Evolutionary conservation across 2,797 vertebrate species (phyloP).

Genomic region (Alouatta caraya): DNA sequence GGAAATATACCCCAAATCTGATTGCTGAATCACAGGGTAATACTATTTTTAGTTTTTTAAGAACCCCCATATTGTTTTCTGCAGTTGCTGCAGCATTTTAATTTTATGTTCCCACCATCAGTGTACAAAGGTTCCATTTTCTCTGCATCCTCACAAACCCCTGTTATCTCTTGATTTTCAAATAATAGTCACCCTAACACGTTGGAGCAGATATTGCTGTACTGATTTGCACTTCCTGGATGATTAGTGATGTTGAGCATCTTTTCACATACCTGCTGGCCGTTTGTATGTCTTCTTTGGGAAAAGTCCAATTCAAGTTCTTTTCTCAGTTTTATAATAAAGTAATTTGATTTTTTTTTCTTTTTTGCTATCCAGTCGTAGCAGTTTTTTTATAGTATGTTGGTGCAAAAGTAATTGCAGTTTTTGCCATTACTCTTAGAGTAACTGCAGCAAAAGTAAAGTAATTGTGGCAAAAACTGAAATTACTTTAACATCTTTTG

Average conservation of each 20-base stretch:
- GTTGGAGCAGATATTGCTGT: background rate
- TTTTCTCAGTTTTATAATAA: background rate
- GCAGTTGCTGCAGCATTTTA: background rate
- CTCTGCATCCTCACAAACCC: background rate
- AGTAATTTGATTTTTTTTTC: background rate
- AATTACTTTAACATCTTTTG: background rate
- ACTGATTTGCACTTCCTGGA: background rate
- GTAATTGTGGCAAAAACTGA: no score
- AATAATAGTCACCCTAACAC: background rate
- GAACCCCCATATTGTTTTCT: background rate
- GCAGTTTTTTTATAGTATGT: background rate
- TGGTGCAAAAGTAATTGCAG: no score
- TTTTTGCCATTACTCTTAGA: no score
- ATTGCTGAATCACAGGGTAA: background rate
- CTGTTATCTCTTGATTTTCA: background rate
- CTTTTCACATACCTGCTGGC: background rate
- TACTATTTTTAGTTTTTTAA: background rate
- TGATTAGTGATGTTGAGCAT: background rate
- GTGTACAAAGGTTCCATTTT: background rate
- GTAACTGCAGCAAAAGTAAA: no score
- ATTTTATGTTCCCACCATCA: background rate
- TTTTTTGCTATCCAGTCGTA: background rate
- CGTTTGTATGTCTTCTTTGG: background rate
- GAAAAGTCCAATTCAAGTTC: background rate
- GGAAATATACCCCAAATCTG: background rate